Evolutionary conservation across 64 coral and sea anemone genomes (phyloP).

Genomic region (Catalaphyllia jardinei): DNA sequence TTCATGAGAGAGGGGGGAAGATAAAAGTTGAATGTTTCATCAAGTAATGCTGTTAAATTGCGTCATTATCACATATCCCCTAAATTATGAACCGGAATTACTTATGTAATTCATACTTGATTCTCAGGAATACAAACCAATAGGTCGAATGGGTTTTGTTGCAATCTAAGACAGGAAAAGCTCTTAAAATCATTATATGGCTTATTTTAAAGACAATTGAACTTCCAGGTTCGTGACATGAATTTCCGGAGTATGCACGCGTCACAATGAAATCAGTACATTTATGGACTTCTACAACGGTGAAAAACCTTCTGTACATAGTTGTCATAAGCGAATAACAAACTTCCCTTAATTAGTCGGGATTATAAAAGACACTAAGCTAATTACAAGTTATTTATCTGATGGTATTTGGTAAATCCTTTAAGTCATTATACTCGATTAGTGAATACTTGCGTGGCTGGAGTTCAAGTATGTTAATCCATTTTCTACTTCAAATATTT

Average conservation of each 20-base stretch:
- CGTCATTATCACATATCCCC: background rate
- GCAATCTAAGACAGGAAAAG: background rate
- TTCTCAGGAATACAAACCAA: background rate
- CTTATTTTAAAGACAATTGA: background rate
- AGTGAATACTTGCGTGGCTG: conserved; percentile 1
- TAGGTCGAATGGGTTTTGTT: background rate
- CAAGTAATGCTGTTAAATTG: background rate
- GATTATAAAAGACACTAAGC: conserved; percentile 46
- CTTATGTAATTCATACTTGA: background rate
- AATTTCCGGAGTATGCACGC: background rate
- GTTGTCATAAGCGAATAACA: conserved; percentile 3
- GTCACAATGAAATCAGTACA: background rate
- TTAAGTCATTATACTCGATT: background rate
- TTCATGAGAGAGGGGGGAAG: background rate
- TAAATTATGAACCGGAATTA: background rate
- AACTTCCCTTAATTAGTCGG: conserved; percentile 27
- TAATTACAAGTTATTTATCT: conserved; percentile 30
- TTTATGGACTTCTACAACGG: background rate
- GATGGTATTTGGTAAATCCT: conserved; percentile 21
- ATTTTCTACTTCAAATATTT: conserved; percentile 24
- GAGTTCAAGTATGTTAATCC: conserved; percentile 11
- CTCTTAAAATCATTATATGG: background rate
- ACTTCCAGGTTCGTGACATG: background rate
- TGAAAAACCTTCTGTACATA: background rate
- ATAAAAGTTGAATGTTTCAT: background rate